Base-by-base conservation (phyloP, 2,797 vertebrate species). In the Chaunax sp. region DNA sequence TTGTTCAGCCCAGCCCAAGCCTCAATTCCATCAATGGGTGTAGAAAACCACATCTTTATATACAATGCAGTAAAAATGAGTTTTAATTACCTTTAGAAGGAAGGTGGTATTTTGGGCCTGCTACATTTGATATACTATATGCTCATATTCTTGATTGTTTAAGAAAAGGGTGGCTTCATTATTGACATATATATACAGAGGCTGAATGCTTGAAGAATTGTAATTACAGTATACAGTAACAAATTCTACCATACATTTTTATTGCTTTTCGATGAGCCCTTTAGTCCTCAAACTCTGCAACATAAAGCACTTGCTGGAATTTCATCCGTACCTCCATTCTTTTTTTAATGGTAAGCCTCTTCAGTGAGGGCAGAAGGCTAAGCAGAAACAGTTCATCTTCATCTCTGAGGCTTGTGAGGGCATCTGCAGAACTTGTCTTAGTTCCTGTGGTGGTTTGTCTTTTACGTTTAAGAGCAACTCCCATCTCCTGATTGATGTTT, bases 371-470 rank as follows among this genome's bases (percentile, higher is more conserved):
- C 45, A 90, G 68, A 6, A 90, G 87, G 66, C 89, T 90, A 19
- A 89, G 84, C 51, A 90, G 69, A 63, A 89, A 90, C 64, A 90
- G 76, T 84, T 89, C 87, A 7, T 89, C 87, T 64, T 90, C 87
- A 57, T 90, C 89, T 75, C 85, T 75, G 77, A 83, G 22, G 51
- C 7, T 65, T 56, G 22, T 38, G 25, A 81, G 51, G 1, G 46
- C 46, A 5, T 85, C 84, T 14, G 58, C 71, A 63, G 75, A 72
- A 38, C 52, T 75, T 16, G 64, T 75, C 11, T 87, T 81, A 20
- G 51, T 51, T 33, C 81, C 78, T 69, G 80, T 57, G 2, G 28
- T 25, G 20, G 64, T 40, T 63, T 74, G 82, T 50, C 70, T 80
- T 54, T 80, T 88, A 41, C 80, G 76, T 58, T 89, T 88, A 2